phyloP scores from a whole-genome alignment of 2,888 invertebrate species.

The Patella pellucida region DNA sequence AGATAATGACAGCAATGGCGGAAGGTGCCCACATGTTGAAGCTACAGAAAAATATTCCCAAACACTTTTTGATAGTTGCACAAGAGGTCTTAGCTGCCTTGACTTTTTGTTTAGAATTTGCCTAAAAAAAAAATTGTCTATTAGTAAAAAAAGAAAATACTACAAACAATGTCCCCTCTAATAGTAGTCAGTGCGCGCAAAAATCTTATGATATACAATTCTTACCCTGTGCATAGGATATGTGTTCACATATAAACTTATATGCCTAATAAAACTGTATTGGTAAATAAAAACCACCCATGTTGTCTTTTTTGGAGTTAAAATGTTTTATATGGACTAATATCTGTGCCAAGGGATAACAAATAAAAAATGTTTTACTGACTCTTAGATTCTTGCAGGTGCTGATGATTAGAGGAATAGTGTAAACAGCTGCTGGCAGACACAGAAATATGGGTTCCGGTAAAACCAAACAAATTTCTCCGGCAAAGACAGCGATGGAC shows the following conservation, averaged over 20 bases:
- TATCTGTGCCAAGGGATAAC: too few relatives aligned
- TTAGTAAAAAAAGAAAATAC: too few relatives aligned
- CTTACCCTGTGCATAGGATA: too few relatives aligned
- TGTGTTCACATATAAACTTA: too few relatives aligned
- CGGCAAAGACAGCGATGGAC: conserved; percentile 39
- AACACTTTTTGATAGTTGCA: conserved; percentile 26
- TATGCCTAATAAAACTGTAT: too few relatives aligned
- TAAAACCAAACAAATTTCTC: conserved; percentile 43
- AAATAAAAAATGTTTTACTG: not conserved
- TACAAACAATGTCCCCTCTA: too few relatives aligned
- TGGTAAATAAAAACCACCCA: too few relatives aligned
- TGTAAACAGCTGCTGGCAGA: conserved; percentile 40
- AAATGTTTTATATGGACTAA: too few relatives aligned
- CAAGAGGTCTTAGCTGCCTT: conserved; percentile 10
- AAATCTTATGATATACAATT: too few relatives aligned
- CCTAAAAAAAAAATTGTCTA: not conserved
- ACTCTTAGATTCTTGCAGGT: conserved; percentile 25
- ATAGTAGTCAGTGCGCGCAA: too few relatives aligned
- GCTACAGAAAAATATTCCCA: conserved; percentile 30
- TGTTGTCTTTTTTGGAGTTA: too few relatives aligned
- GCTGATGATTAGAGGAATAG: conserved; percentile 30
- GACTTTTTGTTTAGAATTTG: not conserved
- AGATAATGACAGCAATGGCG: conserved; percentile 33
- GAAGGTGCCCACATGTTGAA: conserved; percentile 33
- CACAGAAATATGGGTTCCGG: conserved; percentile 45